Conservation (phyloP, 2,797 vertebrate species). For the Molossus alvarezi region DNA sequence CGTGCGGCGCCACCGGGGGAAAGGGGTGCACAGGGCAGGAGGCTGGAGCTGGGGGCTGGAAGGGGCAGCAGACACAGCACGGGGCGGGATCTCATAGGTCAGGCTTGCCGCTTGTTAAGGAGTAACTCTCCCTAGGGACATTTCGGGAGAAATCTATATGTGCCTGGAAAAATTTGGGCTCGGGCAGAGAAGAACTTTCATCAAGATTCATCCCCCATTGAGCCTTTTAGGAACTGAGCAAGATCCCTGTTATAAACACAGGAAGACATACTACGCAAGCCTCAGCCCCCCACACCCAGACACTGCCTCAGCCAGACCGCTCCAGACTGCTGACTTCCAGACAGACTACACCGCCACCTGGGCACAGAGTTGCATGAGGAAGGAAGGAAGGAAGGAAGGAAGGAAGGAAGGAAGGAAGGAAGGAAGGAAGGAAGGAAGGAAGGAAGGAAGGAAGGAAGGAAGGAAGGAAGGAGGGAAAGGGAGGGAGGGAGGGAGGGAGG, state of each 20-base stretch:
- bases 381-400: neutral
- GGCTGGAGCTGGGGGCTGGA: neutral
- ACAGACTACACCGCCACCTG: fast-evolving
- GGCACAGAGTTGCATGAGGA: neutral
- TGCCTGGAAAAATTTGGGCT: neutral
- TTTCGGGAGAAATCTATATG: neutral
- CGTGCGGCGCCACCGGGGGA: fast-evolving
- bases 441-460: no score
- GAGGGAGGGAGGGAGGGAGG: no score
- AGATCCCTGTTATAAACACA: neutral
- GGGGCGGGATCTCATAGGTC: neutral
- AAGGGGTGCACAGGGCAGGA: neutral
- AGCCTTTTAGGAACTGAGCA: neutral
- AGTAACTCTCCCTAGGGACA: neutral
- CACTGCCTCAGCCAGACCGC: neutral
- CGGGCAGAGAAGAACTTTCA: neutral
- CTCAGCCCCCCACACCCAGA: neutral
- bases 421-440: no score
- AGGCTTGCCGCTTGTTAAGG: neutral
- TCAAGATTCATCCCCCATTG: neutral
- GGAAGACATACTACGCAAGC: neutral
- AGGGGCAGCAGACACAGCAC: neutral
- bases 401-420: no score
- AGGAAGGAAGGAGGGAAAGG: no score
- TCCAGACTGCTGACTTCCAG: neutral